Evolutionary conservation across 2,797 vertebrate species (phyloP), one percentile per base, ranked within the genome.

Genomic region (Taeniopygia guttata): DNA sequence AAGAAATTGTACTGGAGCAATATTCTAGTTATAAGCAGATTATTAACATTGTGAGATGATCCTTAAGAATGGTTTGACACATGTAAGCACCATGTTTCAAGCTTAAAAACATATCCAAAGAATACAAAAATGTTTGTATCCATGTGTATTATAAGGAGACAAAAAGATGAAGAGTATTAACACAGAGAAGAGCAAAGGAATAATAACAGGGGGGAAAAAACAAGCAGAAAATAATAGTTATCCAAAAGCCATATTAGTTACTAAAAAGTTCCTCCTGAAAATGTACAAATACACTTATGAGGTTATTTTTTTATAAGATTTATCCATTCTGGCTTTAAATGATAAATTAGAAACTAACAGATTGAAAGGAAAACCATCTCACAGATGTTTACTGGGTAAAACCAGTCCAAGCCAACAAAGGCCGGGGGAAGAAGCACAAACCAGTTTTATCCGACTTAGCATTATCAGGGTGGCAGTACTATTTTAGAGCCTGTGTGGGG

Each of bases 21-120:
- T 81, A 93, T 49, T 79, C 54, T 76, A 86, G 63, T 89, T 92
- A 54, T 96, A 97, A 97, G 91, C 34, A 93, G 97, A 95, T 96
- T 95, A 96, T 77, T 92, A 95, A 83, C 82, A 79, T 56, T 75
- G 81, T 75, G 67, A 96, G 88, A 88, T 66, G 82, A 95, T 94
- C 79, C 88, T 70, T 81, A 91, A 94, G 62, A 91, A 92, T 18
- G 13, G 51, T 84, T 87, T 94, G 87, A 95, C 94, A 92, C 42
- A 80, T 30, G 51, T 73, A 95, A 93, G 85, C 75, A 86, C 59
- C 58, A 25, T 30, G 36, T 78, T 94, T 76, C 43, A 73, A 84
- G 67, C 74, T 94, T 74, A 26, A 79, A 81, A 67, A 79, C 64
- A 51, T 55, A 85, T 15, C 22, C 55, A 75, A 94, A 85, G 40